phyloP scores from a whole-genome alignment of 1,140 invertebrate genomes.

The Caerostris darwini region DNA sequence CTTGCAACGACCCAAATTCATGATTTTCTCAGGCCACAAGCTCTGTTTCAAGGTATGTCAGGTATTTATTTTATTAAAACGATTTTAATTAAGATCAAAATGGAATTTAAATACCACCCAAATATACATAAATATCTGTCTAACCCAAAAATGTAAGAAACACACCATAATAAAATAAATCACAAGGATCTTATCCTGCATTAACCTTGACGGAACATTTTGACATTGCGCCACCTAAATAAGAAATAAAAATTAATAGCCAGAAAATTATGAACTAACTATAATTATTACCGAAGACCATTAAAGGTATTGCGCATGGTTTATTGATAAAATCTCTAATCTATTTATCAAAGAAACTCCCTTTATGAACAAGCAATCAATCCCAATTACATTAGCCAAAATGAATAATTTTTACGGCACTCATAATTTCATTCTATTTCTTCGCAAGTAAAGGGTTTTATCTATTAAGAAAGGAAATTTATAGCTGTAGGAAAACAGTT shows the following conservation, averaged over 20 bases:
- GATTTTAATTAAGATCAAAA: no score
- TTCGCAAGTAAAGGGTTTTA: constrained; percentile 20
- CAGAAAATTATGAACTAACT: neutral
- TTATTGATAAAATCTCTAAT: neutral
- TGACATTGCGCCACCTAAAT: neutral
- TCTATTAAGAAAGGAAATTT: constrained; percentile 3
- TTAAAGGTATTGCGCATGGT: neutral
- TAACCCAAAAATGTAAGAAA: no score
- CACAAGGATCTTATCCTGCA: no score
- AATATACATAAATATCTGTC: no score
- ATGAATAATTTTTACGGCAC: constrained; percentile 15
- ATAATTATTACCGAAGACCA: neutral
- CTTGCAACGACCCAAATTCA: no score
- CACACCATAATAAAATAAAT: no score
- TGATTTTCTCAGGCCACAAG: no score
- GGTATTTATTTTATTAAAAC: no score
- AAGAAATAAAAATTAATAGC: neutral
- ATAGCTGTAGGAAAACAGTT: neutral
- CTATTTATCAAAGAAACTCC: neutral
- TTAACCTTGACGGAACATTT: neutral
- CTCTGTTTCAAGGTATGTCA: no score
- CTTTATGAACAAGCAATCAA: constrained; percentile 7
- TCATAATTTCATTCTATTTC: constrained; percentile 12
- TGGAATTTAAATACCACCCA: no score
- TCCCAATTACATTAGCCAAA: constrained; percentile 32